Percentiles rank a stretch among this genome's conserved stretches.
Conservation (phyloP, 2,113 vertebrate genomes). For the Eulemur rufifrons region DNA sequence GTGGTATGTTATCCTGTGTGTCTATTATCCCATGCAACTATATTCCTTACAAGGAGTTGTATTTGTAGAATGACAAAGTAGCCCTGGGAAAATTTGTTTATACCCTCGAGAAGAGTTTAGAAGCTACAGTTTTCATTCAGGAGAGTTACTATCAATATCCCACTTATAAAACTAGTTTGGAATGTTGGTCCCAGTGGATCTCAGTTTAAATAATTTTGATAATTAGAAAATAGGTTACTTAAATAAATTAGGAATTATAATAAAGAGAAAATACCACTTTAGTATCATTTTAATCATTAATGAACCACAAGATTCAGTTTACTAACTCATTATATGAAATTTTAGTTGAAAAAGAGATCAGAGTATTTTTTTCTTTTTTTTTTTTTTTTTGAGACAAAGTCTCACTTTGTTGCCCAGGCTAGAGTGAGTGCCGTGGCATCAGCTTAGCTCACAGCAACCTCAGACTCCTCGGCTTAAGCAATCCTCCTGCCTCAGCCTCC, state of each 20-base stretch:
- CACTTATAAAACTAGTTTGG: neutral
- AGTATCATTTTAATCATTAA: neutral
- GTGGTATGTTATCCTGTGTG: neutral
- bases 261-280: neutral
- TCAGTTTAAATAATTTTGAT: neutral
- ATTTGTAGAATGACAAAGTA: neutral
- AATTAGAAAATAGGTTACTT: neutral
- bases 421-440: too few relatives aligned
- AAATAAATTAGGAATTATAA: neutral
- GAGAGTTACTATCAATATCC: neutral
- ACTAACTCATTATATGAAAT: neutral
- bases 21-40: neutral
- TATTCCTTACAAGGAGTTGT: neutral
- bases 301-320: neutral
- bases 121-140: neutral
- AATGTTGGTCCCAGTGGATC: neutral
- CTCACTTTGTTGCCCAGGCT: too few relatives aligned
- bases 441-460: too few relatives aligned
- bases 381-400: too few relatives aligned
- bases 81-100: neutral
- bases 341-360: neutral
- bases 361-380: too few relatives aligned
- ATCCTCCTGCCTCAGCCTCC: too few relatives aligned
- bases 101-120: neutral
- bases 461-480: too few relatives aligned